Conservation (phyloP, 2,113 vertebrate genomes). For the Cervus canadensis region DNA sequence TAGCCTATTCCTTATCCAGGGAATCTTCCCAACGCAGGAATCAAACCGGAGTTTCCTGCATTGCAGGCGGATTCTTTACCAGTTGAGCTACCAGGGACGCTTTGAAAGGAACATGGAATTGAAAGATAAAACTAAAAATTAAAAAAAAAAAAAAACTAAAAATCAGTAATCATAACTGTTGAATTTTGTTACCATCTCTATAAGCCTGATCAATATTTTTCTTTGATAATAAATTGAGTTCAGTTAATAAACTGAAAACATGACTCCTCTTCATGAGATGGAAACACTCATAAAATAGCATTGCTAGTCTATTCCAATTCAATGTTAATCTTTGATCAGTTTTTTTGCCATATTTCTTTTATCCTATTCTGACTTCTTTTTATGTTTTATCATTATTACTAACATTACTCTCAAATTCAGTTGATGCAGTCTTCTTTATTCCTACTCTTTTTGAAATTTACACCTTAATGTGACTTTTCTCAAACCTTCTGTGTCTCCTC, state of each 20-base stretch:
- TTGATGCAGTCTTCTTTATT: conserved; percentile 28
- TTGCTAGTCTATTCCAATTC: not conserved
- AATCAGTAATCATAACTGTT: not conserved
- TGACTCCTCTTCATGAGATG: not conserved
- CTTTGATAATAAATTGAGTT: conserved; percentile 2
- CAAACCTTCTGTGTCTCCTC: not conserved
- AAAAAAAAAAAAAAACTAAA: conserved; percentile 28
- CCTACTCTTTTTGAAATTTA: conserved; percentile 1
- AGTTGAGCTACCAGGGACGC: not conserved
- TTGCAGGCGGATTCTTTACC: not conserved
- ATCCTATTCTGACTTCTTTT: conserved; percentile 7
- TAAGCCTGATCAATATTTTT: conserved; percentile 26
- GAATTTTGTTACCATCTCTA: not conserved
- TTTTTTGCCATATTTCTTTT: conserved; percentile 47
- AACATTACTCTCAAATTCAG: not conserved
- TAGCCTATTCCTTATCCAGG: not conserved
- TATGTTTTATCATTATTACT: conserved; percentile 4
- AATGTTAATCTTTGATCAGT: not conserved
- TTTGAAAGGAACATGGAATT: not conserved
- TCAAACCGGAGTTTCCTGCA: not conserved
- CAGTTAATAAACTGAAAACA: conserved; percentile 19
- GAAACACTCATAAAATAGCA: not conserved
- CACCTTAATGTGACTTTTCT: conserved; percentile 8
- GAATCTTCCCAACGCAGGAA: not conserved
- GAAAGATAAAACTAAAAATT: conserved; percentile 27